Evolutionary conservation across 2,888 invertebrate genomes (phyloP).

Genomic region (Leucoptera coffeella): DNA sequence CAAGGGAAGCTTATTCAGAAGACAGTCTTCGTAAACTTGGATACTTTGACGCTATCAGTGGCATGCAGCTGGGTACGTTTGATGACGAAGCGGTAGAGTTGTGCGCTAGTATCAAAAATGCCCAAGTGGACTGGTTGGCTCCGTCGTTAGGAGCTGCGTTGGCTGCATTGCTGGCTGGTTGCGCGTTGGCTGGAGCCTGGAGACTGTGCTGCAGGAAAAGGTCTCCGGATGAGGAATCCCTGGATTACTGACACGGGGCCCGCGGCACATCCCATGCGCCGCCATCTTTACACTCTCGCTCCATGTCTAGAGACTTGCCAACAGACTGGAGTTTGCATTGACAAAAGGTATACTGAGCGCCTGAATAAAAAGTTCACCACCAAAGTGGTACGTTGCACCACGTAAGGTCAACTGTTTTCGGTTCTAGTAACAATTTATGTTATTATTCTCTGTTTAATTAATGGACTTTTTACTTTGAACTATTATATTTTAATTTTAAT

Average conservation of each 20-base stretch:
- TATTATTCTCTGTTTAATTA: too few relatives aligned
- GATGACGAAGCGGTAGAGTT: constrained; percentile 75
- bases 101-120: constrained; percentile 52
- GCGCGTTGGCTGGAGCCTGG: constrained; percentile 55
- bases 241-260: constrained; percentile 57
- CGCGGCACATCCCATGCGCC: constrained; percentile 43
- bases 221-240: constrained; percentile 53
- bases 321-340: constrained; percentile 51
- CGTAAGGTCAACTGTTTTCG: too few relatives aligned
- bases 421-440: too few relatives aligned
- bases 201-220: constrained; percentile 56
- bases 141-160: constrained; percentile 57
- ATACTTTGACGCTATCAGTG: constrained; percentile 39
- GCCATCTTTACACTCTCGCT: constrained; percentile 35
- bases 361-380: constrained; percentile 8
- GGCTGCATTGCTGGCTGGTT: constrained; percentile 49
- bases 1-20: constrained; percentile 51
- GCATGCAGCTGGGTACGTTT: constrained; percentile 39
- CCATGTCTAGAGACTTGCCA: constrained; percentile 33
- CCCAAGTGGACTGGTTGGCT: constrained; percentile 54
- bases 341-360: constrained; percentile 45
- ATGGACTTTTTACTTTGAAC: too few relatives aligned
- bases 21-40: constrained; percentile 56
- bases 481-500: too few relatives aligned
- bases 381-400: too few relatives aligned